Percentiles rank a stretch among this genome's conserved stretches.
Evolutionary conservation across 2,888 invertebrate species (phyloP).

Genomic region (Leptarthrus brevirostris): DNA sequence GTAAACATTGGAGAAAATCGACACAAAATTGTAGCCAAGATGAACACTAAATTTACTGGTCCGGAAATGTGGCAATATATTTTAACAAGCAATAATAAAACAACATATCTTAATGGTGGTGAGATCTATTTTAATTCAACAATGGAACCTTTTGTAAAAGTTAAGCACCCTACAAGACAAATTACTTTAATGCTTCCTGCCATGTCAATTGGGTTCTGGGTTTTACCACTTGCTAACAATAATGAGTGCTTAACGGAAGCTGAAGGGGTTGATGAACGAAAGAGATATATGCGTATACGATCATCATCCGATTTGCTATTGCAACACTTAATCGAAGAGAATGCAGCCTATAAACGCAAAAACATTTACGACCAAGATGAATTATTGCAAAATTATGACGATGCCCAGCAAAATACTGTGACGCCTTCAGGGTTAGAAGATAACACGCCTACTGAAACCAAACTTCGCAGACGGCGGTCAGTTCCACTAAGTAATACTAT

Average conservation of each 20-base stretch:
- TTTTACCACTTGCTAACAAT: constrained; percentile 75
- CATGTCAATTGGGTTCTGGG: constrained; percentile 80
- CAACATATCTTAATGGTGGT: constrained; percentile 72
- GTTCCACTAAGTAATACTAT: too few relatives aligned
- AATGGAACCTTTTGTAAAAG: constrained; percentile 70
- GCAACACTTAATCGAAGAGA: constrained; percentile 51
- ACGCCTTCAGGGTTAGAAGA: constrained; percentile 54
- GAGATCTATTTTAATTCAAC: constrained; percentile 72
- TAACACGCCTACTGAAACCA: too few relatives aligned
- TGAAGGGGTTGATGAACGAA: constrained; percentile 5
- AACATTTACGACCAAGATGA: neutral
- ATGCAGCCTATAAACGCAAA: neutral
- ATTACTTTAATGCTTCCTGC: constrained; percentile 73
- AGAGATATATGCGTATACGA: neutral
- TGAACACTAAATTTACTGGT: constrained; percentile 67
- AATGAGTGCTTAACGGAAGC: constrained; percentile 68
- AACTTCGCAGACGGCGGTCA: too few relatives aligned
- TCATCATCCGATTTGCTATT: constrained; percentile 52
- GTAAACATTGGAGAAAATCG: constrained; percentile 74
- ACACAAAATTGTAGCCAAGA: constrained; percentile 70
- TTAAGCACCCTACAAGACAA: constrained; percentile 69
- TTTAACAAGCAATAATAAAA: constrained; percentile 68
- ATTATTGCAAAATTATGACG: constrained; percentile 29
- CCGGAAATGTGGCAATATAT: constrained; percentile 73
- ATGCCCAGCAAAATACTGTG: constrained; percentile 57